Conservation (phyloP, 2,888 invertebrate species). For the Catocala nupta region DNA sequence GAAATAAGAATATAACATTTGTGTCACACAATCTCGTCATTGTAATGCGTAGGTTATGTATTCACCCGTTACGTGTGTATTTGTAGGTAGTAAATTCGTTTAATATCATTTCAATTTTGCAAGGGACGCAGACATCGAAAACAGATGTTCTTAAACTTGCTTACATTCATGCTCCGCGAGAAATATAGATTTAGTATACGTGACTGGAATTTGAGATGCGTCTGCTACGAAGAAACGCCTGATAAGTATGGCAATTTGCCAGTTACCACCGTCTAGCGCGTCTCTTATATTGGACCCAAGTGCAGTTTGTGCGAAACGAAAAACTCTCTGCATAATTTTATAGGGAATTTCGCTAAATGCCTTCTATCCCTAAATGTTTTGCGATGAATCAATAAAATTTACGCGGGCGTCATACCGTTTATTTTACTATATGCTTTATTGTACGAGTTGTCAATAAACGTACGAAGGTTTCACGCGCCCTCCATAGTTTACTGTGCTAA, state of each 20-base stretch:
- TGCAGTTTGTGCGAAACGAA: slow-evolving; percentile 41
- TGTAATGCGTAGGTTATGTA: slow-evolving; percentile 7
- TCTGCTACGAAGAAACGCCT: slow-evolving; percentile 31
- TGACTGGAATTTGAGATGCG: slow-evolving; percentile 50
- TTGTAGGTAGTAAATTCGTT: slow-evolving; percentile 23
- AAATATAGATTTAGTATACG: slow-evolving; percentile 64
- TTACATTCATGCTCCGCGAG: slow-evolving; percentile 56
- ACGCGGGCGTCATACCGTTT: background rate
- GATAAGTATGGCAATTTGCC: slow-evolving; percentile 45
- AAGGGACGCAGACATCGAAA: slow-evolving; percentile 44
- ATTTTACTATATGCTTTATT: background rate
- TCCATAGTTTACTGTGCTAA: too few relatives aligned
- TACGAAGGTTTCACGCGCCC: too few relatives aligned
- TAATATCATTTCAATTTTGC: slow-evolving; percentile 46
- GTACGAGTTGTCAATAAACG: too few relatives aligned
- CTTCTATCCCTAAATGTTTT: slow-evolving; percentile 26
- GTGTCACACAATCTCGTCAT: slow-evolving; percentile 18
- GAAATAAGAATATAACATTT: slow-evolving; percentile 35
- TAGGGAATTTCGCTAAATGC: slow-evolving; percentile 31
- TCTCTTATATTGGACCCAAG: slow-evolving; percentile 26
- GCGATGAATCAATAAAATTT: slow-evolving; percentile 17
- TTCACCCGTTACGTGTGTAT: slow-evolving; percentile 25
- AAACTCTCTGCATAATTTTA: slow-evolving; percentile 40
- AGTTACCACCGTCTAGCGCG: slow-evolving; percentile 25
- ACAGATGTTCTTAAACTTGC: slow-evolving; percentile 61